phyloP scores from a whole-genome alignment of 2,888 invertebrate species.

The Elysia crispata region DNA sequence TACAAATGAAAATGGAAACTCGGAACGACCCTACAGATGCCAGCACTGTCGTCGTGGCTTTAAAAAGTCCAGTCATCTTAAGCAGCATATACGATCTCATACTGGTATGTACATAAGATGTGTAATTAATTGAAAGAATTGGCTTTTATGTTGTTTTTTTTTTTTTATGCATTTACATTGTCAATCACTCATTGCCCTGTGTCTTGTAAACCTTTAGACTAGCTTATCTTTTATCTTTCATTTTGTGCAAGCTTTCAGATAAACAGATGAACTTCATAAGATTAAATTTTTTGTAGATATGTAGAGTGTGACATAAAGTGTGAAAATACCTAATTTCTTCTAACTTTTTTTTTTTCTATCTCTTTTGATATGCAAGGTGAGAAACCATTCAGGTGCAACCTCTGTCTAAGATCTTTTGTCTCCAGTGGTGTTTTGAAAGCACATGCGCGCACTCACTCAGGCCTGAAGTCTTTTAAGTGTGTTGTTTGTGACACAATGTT shows the following conservation, averaged over 20 bases:
- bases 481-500: slow-evolving; percentile 83
- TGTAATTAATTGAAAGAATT: no score
- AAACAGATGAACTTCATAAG: no score
- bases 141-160: no score
- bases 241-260: no score
- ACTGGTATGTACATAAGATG: slow-evolving; percentile 68
- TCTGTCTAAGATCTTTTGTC: slow-evolving; percentile 79
- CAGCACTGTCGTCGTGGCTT: slow-evolving; percentile 78
- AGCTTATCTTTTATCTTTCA: not conserved
- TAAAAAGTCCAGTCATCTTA: slow-evolving; percentile 81
- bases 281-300: not conserved
- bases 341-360: slow-evolving; percentile 1
- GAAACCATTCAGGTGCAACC: slow-evolving; percentile 78
- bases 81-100: slow-evolving; percentile 79
- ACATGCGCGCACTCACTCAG: slow-evolving; percentile 80
- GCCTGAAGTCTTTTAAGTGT: slow-evolving; percentile 81
- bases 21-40: slow-evolving; percentile 78
- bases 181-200: no score
- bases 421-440: slow-evolving; percentile 81
- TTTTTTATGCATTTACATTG: no score
- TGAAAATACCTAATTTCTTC: not conserved
- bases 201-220: no score
- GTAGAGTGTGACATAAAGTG: no score
- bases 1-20: slow-evolving; percentile 67
- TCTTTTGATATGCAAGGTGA: slow-evolving; percentile 76